Percentiles rank a stretch among this genome's conserved stretches.
These are phyloP conservation scores for Xenopus borealis DNA, from an alignment of 2,113 vertebrate species.

Conservation along the genomic window DNA sequence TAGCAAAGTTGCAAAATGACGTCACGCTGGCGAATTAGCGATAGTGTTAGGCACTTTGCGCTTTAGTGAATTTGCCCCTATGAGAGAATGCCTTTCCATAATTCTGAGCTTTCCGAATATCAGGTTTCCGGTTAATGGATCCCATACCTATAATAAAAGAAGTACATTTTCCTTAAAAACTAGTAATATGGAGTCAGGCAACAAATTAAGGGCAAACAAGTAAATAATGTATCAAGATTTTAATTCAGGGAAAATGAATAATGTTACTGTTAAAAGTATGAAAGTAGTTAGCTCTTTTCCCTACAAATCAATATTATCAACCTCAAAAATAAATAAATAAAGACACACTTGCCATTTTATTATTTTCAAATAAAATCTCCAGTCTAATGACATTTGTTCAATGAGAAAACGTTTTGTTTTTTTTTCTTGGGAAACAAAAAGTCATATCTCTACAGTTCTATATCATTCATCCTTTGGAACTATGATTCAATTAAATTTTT, in stretches of 20 bases:
- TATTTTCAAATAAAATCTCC: conserved; percentile 39
- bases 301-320: conserved; percentile 29
- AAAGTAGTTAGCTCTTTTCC: conserved; percentile 8
- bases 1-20: no score
- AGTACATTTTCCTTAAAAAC: no score
- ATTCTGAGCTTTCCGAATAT: no score
- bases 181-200: background rate
- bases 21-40: no score
- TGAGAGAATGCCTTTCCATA: no score
- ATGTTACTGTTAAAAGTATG: background rate
- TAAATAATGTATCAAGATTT: background rate
- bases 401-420: conserved; percentile 5
- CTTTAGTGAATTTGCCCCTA: no score
- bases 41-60: no score
- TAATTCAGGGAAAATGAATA: background rate
- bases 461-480: background rate
- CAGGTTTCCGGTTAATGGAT: no score
- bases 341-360: conserved; percentile 37
- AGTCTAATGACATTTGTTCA: conserved; percentile 32
- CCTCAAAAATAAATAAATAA: background rate
- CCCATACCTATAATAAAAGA: no score
- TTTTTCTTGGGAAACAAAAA: background rate
- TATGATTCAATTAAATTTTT: background rate
- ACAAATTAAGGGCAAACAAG: background rate
- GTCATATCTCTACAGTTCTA: background rate